A percentile compares a stretch with the other conserved stretches of the same genome.
These are phyloP conservation scores for Lepus oiostolus DNA, from an alignment of 2,797 vertebrate species.

Conservation along the genomic window DNA sequence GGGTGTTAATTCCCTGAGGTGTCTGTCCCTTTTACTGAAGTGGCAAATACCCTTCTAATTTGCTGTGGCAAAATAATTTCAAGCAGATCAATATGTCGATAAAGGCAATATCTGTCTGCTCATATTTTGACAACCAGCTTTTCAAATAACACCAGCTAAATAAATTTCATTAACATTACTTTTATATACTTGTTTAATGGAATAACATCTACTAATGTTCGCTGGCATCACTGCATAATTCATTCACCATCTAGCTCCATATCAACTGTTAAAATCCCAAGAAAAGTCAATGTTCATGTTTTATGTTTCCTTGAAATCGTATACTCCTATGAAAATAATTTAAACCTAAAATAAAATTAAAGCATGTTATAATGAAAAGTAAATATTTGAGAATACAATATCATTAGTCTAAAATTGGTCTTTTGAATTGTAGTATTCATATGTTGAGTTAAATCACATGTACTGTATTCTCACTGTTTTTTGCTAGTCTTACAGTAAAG, in stretches of 20 bases:
- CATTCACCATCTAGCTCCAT: constrained; percentile 2
- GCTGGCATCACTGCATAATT: neutral
- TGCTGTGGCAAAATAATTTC: neutral
- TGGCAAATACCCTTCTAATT: neutral
- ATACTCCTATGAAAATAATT: constrained; percentile 22
- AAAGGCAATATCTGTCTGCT: neutral
- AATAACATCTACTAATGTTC: constrained; percentile 39
- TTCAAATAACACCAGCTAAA: neutral
- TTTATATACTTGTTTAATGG: neutral
- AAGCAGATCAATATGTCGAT: neutral
- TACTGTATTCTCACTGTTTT: neutral
- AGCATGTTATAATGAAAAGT: neutral
- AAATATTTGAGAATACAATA: constrained; percentile 17
- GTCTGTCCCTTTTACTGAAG: neutral
- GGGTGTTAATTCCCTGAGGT: neutral
- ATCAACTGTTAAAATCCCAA: neutral
- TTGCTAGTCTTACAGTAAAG: neutral
- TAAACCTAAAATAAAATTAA: constrained; percentile 52
- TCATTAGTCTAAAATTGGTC: neutral
- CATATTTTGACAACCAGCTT: constrained; percentile 11
- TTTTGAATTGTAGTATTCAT: neutral
- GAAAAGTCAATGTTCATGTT: neutral
- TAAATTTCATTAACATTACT: neutral
- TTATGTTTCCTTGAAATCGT: constrained; percentile 15
- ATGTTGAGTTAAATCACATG: neutral